Evolutionary conservation across 2,888 invertebrate species (phyloP).

Genomic region (Polylopha cassiicola): DNA sequence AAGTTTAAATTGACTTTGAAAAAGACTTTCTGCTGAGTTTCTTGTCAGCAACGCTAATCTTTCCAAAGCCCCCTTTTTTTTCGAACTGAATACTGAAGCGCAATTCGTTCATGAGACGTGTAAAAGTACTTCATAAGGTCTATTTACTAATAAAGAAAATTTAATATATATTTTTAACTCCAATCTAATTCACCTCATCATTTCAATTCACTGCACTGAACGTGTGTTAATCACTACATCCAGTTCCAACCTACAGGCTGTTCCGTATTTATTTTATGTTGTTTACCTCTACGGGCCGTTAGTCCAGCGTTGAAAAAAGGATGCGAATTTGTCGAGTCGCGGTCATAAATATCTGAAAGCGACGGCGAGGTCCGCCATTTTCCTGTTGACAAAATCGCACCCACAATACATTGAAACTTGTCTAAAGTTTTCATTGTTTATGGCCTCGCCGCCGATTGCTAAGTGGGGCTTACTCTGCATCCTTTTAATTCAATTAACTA

Average conservation of each 20-base stretch:
- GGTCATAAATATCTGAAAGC: constrained; percentile 66
- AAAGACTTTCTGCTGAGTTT: no score
- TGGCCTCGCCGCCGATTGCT: constrained; percentile 47
- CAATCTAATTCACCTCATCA: no score
- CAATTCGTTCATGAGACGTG: no score
- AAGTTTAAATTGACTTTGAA: no score
- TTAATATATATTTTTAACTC: no score
- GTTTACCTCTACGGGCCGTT: constrained; percentile 58
- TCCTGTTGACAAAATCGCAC: constrained; percentile 73
- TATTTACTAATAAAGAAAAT: no score
- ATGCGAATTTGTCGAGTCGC: constrained; percentile 63
- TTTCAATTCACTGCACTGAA: no score
- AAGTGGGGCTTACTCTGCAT: constrained; percentile 41
- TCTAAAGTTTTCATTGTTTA: constrained; percentile 70
- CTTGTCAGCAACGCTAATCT: no score
- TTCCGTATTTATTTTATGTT: constrained; percentile 45
- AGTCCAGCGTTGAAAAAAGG: constrained; percentile 57
- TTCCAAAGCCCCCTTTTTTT: no score
- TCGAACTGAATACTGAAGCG: no score
- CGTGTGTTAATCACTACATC: constrained; percentile 2
- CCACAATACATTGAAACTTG: constrained; percentile 70
- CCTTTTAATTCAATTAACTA: constrained; percentile 50
- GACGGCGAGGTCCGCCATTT: constrained; percentile 71
- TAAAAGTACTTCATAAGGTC: no score
- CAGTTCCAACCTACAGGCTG: constrained; percentile 14